Evolutionary conservation across 2,888 invertebrate species (phyloP).

Genomic region (Leptinotarsa rubiginosa): DNA sequence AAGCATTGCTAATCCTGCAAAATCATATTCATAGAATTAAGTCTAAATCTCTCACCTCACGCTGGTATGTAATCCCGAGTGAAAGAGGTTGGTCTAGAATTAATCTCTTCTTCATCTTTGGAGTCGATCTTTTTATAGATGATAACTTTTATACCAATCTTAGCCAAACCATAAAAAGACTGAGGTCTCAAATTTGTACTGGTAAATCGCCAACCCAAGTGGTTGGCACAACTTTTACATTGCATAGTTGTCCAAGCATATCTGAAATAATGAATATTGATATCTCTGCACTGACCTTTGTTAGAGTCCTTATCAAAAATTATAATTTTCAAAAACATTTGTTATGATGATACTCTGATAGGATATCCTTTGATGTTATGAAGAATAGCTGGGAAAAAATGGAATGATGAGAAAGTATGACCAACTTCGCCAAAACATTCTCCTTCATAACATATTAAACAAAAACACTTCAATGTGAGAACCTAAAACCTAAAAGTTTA

Average conservation of each 20-base stretch:
- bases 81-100: conserved; percentile 39
- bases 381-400: too few species aligned
- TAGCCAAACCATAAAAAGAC: conserved; percentile 79
- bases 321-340: too few species aligned
- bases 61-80: conserved; percentile 42
- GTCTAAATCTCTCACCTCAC: conserved; percentile 29
- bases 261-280: conserved; percentile 64
- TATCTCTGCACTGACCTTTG: background rate
- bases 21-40: background rate
- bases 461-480: too few species aligned
- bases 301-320: too few species aligned
- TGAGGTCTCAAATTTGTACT: conserved; percentile 75
- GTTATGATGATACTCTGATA: too few species aligned
- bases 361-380: too few species aligned
- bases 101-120: conserved; percentile 20
- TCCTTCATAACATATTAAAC: too few species aligned
- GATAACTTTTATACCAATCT: conserved; percentile 65
- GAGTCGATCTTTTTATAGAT: conserved; percentile 36
- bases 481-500: too few species aligned
- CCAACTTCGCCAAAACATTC: too few species aligned
- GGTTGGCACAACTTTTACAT: conserved; percentile 75
- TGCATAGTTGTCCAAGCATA: conserved; percentile 85
- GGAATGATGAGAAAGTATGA: too few species aligned
- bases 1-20: background rate
- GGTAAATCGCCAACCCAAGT: conserved; percentile 87